phyloP scores from a whole-genome alignment of 2,888 invertebrate genomes.

The Didymodactylos carnosus region DNA sequence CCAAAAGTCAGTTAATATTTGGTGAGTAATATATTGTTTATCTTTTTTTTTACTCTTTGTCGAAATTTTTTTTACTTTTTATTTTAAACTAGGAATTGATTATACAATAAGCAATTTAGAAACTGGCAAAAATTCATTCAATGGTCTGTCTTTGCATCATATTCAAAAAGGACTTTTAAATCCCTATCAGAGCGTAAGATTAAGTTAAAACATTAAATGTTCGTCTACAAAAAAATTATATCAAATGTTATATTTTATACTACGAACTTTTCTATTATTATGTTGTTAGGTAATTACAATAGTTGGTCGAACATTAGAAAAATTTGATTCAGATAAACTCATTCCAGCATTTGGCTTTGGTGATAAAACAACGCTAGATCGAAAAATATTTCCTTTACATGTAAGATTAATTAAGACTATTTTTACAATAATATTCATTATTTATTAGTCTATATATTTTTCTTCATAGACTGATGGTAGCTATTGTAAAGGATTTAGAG shows the following conservation, averaged over 20 bases:
- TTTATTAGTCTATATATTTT: background rate
- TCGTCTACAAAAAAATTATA: background rate
- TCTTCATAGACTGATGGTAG: conserved; percentile 18
- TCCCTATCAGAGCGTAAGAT: conserved; percentile 20
- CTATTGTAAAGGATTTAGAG: conserved; percentile 28
- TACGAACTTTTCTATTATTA: background rate
- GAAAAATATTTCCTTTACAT: conserved; percentile 32
- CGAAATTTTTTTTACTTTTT: too few species aligned
- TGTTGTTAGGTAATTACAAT: conserved; percentile 35
- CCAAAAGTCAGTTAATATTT: conserved; percentile 9
- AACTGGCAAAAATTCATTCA: conserved; percentile 22
- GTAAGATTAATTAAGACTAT: background rate
- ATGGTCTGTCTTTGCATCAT: conserved; percentile 21
- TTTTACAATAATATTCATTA: too few species aligned
- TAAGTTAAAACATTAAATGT: background rate
- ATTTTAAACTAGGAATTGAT: conserved; percentile 26
- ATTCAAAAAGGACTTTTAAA: conserved; percentile 18
- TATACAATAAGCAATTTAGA: conserved; percentile 23
- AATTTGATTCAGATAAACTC: conserved; percentile 35
- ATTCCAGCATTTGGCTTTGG: conserved; percentile 39
- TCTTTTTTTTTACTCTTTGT: too few species aligned
- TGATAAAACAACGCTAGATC: conserved; percentile 34
- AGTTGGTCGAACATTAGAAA: conserved; percentile 36
- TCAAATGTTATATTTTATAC: background rate
- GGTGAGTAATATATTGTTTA: too few species aligned